phyloP scores from a whole-genome alignment of 2,797 vertebrate species.

The Acrossocheilus wenchowensis region DNA sequence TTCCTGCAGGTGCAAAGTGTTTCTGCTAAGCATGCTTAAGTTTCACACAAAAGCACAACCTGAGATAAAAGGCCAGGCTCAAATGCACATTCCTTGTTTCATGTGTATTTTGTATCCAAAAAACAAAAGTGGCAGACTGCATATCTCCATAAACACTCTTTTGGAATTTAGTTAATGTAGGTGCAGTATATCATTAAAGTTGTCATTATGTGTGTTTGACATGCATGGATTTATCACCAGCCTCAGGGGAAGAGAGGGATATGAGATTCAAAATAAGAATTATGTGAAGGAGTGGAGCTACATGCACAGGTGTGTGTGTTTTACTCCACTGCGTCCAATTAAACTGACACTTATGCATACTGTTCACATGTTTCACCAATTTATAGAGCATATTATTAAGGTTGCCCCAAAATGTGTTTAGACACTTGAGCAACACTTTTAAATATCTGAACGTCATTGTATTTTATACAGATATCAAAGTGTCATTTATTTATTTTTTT shows the following conservation, averaged over 20 bases:
- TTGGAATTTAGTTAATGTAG: conserved; percentile 72
- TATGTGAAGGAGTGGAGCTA: conserved; percentile 8
- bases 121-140: conserved; percentile 17
- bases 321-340: neutral
- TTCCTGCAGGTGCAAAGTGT: conserved; percentile 75
- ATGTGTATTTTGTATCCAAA: conserved; percentile 18
- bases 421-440: neutral
- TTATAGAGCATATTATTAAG: neutral
- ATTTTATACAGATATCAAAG: neutral
- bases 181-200: conserved; percentile 78
- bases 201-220: conserved; percentile 81
- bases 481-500: neutral
- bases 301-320: neutral
- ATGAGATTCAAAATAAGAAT: conserved; percentile 57
- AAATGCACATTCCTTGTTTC: conserved; percentile 22
- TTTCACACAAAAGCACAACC: neutral
- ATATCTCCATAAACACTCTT: conserved; percentile 58
- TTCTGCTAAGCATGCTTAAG: conserved; percentile 61
- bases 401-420: neutral
- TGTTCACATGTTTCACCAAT: conserved; percentile 17
- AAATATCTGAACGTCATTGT: neutral
- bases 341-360: conserved; percentile 15
- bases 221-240: conserved; percentile 78
- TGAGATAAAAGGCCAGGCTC: conserved; percentile 26
- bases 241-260: conserved; percentile 60